Evolutionary conservation across 2,888 invertebrate species (phyloP), one percentile per base, ranked within the genome.

Genomic region (Ischnura elegans): DNA sequence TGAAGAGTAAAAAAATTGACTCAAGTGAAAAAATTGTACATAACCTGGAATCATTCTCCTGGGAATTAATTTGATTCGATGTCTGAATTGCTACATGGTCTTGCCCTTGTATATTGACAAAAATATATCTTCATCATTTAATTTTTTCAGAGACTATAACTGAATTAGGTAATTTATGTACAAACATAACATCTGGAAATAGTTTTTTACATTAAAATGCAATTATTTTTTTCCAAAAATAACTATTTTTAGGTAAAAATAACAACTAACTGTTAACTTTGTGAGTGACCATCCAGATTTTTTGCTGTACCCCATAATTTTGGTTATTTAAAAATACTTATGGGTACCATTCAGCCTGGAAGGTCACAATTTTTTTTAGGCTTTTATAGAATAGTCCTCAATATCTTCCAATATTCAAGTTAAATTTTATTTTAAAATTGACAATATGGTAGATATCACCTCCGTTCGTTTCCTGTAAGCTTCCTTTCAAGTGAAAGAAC

Each of bases 151-250:
- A 36, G 21, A 76, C 76, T 76, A 76, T 13, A 76, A 76, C 76
- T 36, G 1, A 76, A 76, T 2, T 6, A 29, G 29, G 36, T 36
- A 3, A 8, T 76, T 4, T 76, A 76, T 76, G 25, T 76, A 76
- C 76, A 76, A 76, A 76, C 76, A 76, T 0, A 36, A 76, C 16
- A 13, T 76, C 36, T 13, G 10, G 76, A 13, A 29, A 36, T 76
- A 25, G 36, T 76, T 76, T 61, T 76, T 76, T 76, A 76, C 36
- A 36, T 76, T 76, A 36, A 1, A 0, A 76, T 76, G 16, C 29
- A 76, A 76, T 76, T 76, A 36, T 76, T 76, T 76, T 76, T 76
- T 76, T 76, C 29, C 76, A 36, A 76, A 76, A 76, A 76, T 76
- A 36, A 76, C 25, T 29, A 36, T 76, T 76, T 76, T 36, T 36